Base-by-base conservation (phyloP, 2,797 vertebrate genomes). In the Momotus momota region DNA sequence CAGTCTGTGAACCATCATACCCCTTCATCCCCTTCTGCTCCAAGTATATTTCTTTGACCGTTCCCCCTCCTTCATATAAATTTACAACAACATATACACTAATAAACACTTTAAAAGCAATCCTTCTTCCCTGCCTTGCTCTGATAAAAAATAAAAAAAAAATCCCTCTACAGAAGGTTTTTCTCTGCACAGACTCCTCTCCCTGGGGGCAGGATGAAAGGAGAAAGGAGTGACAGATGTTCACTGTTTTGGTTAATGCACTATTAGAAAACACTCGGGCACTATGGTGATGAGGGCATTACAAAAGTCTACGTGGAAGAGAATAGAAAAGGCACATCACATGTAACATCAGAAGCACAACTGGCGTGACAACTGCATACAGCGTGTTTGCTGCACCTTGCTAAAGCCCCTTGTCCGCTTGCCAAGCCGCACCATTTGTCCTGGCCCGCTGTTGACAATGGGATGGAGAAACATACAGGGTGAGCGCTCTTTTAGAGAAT, bases 401-500 rank as follows among this genome's bases (percentile, higher is more conserved):
- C 61, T 81, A 26, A 61, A 83, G 60, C 58, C 5, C 64, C 67
- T 81, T 82, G 78, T 92, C 52, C 21, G 6, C 54, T 74, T 4
- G 83, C 94, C 92, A 96, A 89, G 94, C 69, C 20, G 0, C 79
- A 52, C 88, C 61, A 38, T 92, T 95, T 93, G 74, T 95, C 92
- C 86, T 73, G 86, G 72, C 74, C 2, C 0, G 5, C 66, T 81
- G 86, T 38, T 89, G 93, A 87, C 88, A 83, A 33, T 5, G n/a
- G 94, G 84, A 93, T 5, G 3, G 83, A 92, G 89, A 92, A 91
- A 90, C 65, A 49, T 9, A 31, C 58, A 54, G 95, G 90, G 96
- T 62, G 81, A 96, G 69, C 38, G 10, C 94, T 88, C 86, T 93
- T 92, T 95, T 83, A 87, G 95, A 93, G 86, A 81, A 73, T 17